Evolutionary conservation across 2,113 vertebrate genomes (phyloP).

Genomic region (Anser cygnoides): DNA sequence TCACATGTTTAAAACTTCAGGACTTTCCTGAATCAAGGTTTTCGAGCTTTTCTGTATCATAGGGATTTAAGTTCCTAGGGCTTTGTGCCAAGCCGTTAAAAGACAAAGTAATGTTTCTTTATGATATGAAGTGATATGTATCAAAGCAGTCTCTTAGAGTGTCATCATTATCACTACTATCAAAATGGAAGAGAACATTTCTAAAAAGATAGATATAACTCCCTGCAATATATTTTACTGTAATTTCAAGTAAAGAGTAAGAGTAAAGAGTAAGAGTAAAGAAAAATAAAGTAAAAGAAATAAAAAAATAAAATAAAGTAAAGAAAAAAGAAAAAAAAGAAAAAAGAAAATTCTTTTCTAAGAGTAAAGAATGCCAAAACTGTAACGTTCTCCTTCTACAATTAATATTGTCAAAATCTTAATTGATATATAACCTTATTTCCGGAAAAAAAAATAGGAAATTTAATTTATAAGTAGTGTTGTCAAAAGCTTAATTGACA

Average conservation of each 20-base stretch:
- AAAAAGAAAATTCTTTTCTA: too few relatives aligned
- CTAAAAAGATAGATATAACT: neutral
- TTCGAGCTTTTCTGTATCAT: neutral
- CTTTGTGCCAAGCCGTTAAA: neutral
- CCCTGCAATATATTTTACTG: neutral
- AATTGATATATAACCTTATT: neutral
- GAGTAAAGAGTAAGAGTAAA: too few relatives aligned
- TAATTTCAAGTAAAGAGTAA: neutral
- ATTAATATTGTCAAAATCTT: neutral
- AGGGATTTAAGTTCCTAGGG: neutral
- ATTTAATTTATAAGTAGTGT: neutral
- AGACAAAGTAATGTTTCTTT: neutral
- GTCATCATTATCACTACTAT: neutral
- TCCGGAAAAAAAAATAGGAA: neutral
- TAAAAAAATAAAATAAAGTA: too few relatives aligned
- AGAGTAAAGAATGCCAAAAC: neutral
- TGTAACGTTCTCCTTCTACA: neutral
- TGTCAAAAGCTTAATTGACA: neutral
- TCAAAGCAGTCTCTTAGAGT: neutral
- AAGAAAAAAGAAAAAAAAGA: too few relatives aligned
- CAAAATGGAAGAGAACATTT: neutral
- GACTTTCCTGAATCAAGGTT: neutral
- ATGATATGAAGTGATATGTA: neutral
- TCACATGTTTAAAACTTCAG: neutral
- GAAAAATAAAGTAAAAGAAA: too few relatives aligned